Percentiles rank a stretch among this genome's conserved stretches.
These are phyloP conservation scores for Aradus depressus DNA, from an alignment of 2,888 invertebrate species.

Conservation along the genomic window DNA sequence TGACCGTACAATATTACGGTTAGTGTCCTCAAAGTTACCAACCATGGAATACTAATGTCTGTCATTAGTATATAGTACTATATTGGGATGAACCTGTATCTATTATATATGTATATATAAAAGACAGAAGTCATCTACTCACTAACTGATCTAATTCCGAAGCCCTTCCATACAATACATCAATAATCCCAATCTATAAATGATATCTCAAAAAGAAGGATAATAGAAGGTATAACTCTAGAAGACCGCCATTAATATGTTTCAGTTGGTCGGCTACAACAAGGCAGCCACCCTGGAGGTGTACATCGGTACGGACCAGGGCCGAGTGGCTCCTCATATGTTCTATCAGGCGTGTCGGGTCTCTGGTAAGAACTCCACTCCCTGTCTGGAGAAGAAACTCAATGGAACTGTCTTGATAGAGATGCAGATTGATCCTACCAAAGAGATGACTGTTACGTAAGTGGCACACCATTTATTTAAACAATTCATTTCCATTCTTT, in stretches of 20 bases:
- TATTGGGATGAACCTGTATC: too few relatives aligned
- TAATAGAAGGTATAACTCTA: background rate
- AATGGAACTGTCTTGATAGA: constrained; percentile 93
- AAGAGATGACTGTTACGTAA: constrained; percentile 76
- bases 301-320: constrained; percentile 86
- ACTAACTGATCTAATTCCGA: too few relatives aligned
- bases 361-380: constrained; percentile 90
- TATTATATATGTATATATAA: too few relatives aligned
- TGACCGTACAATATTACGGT: too few relatives aligned
- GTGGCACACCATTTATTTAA: constrained; percentile 26
- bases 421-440: constrained; percentile 76
- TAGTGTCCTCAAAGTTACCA: too few relatives aligned
- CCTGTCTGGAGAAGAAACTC: constrained; percentile 77
- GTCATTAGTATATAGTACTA: too few relatives aligned
- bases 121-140: too few relatives aligned
- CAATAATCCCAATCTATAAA: too few relatives aligned
- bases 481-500: background rate
- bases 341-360: constrained; percentile 96
- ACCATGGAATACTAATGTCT: too few relatives aligned
- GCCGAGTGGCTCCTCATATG: constrained; percentile 86
- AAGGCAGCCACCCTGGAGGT: constrained; percentile 80
- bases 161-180: too few relatives aligned
- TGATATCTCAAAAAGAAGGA: too few relatives aligned
- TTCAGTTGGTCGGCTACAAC: constrained; percentile 68
- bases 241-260: constrained; percentile 11